Base-by-base conservation (phyloP, 2,888 invertebrate species). In the Athrips mouffetella region DNA sequence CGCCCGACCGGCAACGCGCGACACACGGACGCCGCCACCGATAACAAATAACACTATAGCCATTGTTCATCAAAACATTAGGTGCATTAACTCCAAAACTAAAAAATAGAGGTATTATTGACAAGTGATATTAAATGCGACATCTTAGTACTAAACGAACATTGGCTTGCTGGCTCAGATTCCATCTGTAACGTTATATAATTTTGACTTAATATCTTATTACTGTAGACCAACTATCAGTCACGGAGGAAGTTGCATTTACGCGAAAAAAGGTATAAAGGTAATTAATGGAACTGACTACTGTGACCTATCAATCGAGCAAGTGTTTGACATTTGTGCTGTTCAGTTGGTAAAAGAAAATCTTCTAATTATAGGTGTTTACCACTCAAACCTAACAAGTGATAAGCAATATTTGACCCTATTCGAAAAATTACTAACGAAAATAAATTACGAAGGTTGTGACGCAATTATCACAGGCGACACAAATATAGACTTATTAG, bases 181-280 rank as follows among this genome's bases (percentile, higher is more conserved):
- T 2, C 7, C n/a, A 7, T 29, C 44, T 18, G 44, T 44, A 3
- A 30, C 30, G 1, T 1, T 44, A 4, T 1, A 7, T 20, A 30
- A 30, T 20, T 44, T 20, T n/a, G 44, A 44, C 16, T 27, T 30
- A 2, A 20, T 29, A 3, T 29, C 44, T 3, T 44, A 6, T n/a
- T 18, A 20, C 20, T 37, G 29, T 29, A 33, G 20, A 16, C 8
- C 29, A n/a, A 16, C 2, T 8, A 20, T 44, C n/a, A 11, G 2
- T 4, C 44, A 44, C 30, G 44, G 44, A 11, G 44, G 44, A 30
- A 44, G 44, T 13, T 44, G 44, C 30, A 30, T 44, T n/a, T 44
- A 20, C 31, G 44, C 18, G 6, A 13, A 27, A 3, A 18, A 18
- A 3, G 29, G 29, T 2, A 18, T 44, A 2, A 44, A 20, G n/a